phyloP scores from a whole-genome alignment of 2,888 invertebrate genomes.

The Tanytarsus gracilentus region DNA sequence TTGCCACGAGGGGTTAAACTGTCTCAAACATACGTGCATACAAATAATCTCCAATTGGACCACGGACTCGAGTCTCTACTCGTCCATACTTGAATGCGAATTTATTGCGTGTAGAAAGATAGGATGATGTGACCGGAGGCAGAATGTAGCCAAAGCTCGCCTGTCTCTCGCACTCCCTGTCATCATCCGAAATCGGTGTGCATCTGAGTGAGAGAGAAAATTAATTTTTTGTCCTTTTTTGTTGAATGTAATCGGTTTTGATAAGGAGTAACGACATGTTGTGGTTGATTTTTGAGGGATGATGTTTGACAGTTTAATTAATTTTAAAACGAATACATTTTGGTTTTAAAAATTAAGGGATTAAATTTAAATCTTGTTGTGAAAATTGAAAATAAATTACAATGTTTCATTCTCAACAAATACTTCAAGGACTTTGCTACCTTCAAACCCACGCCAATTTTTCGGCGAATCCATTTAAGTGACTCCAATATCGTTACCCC shows the following conservation, averaged over 20 bases:
- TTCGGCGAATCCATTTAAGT: neutral
- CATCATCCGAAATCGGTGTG: slow-evolving; percentile 5
- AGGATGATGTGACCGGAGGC: slow-evolving; percentile 18
- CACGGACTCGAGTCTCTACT: neutral
- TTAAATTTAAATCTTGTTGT: neutral
- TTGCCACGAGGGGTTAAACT: neutral
- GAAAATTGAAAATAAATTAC: too few species aligned
- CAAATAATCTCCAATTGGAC: slow-evolving; percentile 4
- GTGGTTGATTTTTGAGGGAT: too few species aligned
- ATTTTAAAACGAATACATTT: too few species aligned
- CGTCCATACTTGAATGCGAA: slow-evolving; percentile 14
- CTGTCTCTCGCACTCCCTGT: slow-evolving; percentile 13
- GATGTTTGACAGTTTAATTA: too few species aligned
- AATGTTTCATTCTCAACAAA: too few species aligned
- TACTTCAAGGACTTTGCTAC: too few species aligned
- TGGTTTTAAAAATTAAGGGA: neutral
- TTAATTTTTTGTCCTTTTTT: slow-evolving; percentile 4
- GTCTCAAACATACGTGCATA: slow-evolving; percentile 1
- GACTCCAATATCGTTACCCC: neutral
- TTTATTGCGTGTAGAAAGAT: slow-evolving; percentile 9
- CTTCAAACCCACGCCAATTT: too few species aligned
- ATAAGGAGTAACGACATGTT: neutral
- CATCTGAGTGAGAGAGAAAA: slow-evolving; percentile 1
- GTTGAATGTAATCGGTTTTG: neutral
- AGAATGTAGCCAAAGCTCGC: slow-evolving; percentile 19